Conservation (phyloP, 2,797 vertebrate genomes). For the Bradypodion ventrale region DNA sequence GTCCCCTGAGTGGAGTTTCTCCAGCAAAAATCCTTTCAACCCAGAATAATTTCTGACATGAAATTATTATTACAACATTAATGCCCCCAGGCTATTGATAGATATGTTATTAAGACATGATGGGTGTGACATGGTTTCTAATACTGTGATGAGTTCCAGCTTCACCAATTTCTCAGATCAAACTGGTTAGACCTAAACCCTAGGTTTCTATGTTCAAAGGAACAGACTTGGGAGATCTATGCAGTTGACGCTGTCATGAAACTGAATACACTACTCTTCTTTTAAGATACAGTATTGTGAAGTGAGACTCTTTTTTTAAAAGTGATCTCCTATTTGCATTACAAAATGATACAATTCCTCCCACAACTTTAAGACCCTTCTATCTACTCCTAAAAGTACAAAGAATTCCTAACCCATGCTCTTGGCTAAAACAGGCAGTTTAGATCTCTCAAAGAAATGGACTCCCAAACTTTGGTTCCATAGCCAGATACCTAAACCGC, state of each 20-base stretch:
- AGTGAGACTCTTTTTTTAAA: background rate
- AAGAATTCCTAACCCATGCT: background rate
- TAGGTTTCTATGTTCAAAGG: background rate
- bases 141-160: background rate
- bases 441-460: too few species aligned
- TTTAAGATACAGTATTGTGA: background rate
- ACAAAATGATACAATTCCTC: background rate
- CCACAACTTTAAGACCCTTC: background rate
- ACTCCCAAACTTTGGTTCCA: too few species aligned
- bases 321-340: background rate
- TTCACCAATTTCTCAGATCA: background rate
- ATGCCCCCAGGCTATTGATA: too few species aligned
- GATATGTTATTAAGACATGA: too few species aligned
- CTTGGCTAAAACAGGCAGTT: background rate
- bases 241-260: background rate
- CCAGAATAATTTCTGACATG: too few species aligned
- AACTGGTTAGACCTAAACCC: background rate
- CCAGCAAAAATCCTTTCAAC: too few species aligned
- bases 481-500: too few species aligned
- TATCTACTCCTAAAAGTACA: too few species aligned
- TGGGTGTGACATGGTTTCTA: background rate
- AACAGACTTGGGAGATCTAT: background rate
- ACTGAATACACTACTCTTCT: background rate
- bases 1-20: too few species aligned
- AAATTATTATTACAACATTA: too few species aligned